Conservation (phyloP, 2,113 vertebrate species). For the Morone saxatilis region DNA sequence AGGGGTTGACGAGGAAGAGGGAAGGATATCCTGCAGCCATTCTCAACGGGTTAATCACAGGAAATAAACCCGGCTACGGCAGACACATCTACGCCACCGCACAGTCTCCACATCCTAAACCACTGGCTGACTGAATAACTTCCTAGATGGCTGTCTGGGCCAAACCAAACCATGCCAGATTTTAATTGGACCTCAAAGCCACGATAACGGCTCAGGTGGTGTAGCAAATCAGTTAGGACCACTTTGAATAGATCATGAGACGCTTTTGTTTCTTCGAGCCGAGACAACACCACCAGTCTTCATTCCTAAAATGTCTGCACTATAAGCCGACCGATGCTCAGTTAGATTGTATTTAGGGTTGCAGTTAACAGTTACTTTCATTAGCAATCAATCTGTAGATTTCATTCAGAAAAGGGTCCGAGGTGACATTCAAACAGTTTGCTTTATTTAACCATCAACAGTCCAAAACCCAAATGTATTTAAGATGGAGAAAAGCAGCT, state of each 20-base stretch:
- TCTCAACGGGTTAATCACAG: slow-evolving; percentile 80
- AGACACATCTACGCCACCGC: slow-evolving; percentile 64
- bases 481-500: not conserved
- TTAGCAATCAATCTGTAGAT: too few relatives aligned
- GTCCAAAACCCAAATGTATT: not conserved
- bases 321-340: not conserved
- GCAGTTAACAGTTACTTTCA: not conserved
- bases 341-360: not conserved
- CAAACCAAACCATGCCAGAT: slow-evolving; percentile 21
- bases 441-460: too few relatives aligned
- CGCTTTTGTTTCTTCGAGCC: not conserved
- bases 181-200: slow-evolving; percentile 17
- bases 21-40: slow-evolving; percentile 77
- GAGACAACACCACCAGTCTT: too few relatives aligned
- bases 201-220: slow-evolving; percentile 3
- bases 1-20: slow-evolving; percentile 55
- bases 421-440: too few relatives aligned
- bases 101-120: slow-evolving; percentile 71
- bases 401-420: too few relatives aligned
- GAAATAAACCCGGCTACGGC: slow-evolving; percentile 62
- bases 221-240: slow-evolving; percentile 29
- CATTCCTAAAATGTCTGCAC: too few relatives aligned
- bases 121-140: slow-evolving; percentile 59
- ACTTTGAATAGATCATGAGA: not conserved
- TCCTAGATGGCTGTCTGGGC: slow-evolving; percentile 52